Base-by-base conservation (phyloP, 1,140 invertebrate species). In the Lanistes nyassanus region DNA sequence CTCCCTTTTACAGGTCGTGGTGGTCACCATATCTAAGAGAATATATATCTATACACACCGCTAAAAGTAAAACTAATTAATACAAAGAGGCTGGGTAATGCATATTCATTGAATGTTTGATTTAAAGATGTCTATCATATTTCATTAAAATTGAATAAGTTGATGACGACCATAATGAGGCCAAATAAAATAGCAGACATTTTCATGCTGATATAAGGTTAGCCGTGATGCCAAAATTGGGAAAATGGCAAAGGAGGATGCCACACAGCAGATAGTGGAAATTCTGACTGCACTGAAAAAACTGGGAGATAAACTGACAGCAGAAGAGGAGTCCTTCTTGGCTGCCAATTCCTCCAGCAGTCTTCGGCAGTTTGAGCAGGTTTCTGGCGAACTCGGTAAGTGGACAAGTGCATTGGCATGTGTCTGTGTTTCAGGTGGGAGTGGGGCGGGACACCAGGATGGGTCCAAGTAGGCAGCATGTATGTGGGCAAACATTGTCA, bases 211-310 rank as follows among this genome's bases (percentile, higher is more conserved):
- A 47, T 13, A 13, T 47, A 74, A 91, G 90, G 82, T 91, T 11
- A 87, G 88, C 66, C 75, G 89, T 77, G 89, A 91, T 86, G 79
- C 81, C 31, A 92, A 92, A 81, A 84, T 90, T 66, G 86, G 85
- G 64, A 92, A 91, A 84, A 73, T 91, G 7, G 64, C 82, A 7
- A 78, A 79, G 74, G 86, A 88, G 37, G 58, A 81, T n/a, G 85
- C 86, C 6, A 86, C 80, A 53, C 86, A 88, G 76, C 90, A 91
- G 76, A 90, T 90, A 86, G 88, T 91, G 55, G 94, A 94, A 88
- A 92, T 94, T 76, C 81, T 95, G 26, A 91, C 90, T 76, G 93
- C 94, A 23, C 85, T 94, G 69, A 91, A 92, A 83, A 94, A 94
- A 80, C 86, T 94, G 26, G 93, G 92, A 39, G 93, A 94, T 83